A percentile compares a stretch with the other conserved stretches of the same genome.
phyloP scores from a whole-genome alignment of 2,113 vertebrate species.

The Aptenodytes patagonicus region DNA sequence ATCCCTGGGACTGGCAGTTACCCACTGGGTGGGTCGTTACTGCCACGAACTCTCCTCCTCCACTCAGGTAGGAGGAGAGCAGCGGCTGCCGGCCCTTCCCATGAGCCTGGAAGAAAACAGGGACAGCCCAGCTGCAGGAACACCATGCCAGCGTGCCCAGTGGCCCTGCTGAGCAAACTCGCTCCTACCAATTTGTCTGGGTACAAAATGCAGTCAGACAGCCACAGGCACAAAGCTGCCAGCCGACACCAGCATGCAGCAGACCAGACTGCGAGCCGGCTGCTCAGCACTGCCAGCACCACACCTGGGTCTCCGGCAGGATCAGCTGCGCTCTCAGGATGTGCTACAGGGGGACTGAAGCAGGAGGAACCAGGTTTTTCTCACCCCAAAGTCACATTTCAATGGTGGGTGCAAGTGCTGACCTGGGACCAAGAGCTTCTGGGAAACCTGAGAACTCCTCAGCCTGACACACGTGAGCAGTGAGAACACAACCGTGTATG shows the following conservation, averaged over 20 bases:
- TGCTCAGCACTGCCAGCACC: neutral
- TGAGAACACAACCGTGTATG: accelerated
- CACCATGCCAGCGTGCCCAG: accelerated
- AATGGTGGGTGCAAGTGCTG: neutral
- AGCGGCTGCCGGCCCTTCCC: neutral
- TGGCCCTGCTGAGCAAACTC: neutral
- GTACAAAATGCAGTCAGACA: neutral
- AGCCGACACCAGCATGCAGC: neutral
- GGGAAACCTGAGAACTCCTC: neutral
- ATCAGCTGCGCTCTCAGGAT: neutral
- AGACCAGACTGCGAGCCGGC: neutral
- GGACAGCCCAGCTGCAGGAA: neutral
- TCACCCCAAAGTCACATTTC: neutral
- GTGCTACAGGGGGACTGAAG: accelerated
- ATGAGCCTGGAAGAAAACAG: neutral
- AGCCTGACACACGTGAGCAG: neutral
- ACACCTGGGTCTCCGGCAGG: neutral
- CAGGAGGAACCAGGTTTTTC: neutral
- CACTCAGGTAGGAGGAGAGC: slow-evolving; percentile 45
- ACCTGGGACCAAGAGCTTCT: neutral
- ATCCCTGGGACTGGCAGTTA: slow-evolving; percentile 49
- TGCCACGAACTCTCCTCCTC: neutral
- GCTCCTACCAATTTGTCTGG: neutral
- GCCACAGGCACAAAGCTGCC: neutral
- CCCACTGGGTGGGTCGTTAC: neutral